Evolutionary conservation across 2,113 vertebrate species (phyloP).

Genomic region (Scalopus aquaticus): DNA sequence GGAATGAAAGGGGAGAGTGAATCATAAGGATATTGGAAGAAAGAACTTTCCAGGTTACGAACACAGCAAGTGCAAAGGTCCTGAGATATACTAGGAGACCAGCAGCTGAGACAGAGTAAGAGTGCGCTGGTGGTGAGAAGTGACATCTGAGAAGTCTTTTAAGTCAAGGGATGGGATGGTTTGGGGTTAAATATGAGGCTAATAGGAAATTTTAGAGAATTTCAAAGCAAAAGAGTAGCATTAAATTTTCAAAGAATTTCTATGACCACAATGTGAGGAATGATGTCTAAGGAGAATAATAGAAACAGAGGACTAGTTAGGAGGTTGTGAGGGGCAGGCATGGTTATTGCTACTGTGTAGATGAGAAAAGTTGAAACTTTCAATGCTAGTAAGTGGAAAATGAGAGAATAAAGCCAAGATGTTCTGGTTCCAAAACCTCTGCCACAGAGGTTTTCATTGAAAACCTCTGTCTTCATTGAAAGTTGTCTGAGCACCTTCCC

Average conservation of each 20-base stretch:
- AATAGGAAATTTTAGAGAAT: not conserved
- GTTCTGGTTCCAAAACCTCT: not conserved
- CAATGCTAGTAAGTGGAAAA: not conserved
- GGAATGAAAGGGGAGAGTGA: not conserved
- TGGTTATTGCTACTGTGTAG: rapidly evolving
- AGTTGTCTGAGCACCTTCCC: too few relatives aligned
- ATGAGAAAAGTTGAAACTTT: not conserved
- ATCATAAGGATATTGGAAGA: rapidly evolving
- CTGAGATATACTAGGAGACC: not conserved
- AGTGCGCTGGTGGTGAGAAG: too few relatives aligned
- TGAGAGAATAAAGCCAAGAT: not conserved
- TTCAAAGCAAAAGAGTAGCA: not conserved
- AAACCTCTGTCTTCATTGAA: not conserved
- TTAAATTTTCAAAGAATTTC: not conserved
- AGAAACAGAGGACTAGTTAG: too few relatives aligned
- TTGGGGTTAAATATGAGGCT: not conserved
- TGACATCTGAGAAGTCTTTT: not conserved
- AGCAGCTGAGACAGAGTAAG: rapidly evolving
- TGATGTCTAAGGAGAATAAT: too few relatives aligned
- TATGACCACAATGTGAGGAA: rapidly evolving
- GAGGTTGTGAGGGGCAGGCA: rapidly evolving
- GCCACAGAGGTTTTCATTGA: too few relatives aligned
- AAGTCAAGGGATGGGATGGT: not conserved
- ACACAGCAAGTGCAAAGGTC: not conserved
- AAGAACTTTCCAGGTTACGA: not conserved